phyloP scores from a whole-genome alignment of 2,888 invertebrate species.

The Acronicta leporina region DNA sequence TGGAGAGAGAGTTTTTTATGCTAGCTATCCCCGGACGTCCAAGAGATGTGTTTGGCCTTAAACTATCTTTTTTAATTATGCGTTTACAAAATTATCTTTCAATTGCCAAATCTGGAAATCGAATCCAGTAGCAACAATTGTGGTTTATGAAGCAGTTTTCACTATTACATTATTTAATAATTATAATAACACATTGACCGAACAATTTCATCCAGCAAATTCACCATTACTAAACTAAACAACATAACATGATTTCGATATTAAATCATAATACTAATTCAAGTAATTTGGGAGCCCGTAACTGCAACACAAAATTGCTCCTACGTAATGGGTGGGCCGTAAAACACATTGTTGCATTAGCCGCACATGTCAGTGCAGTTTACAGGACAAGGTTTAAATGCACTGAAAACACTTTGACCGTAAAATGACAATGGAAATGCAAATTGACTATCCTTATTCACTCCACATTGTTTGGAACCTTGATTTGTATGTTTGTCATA shows the following conservation, averaged over 20 bases:
- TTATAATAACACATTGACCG: no score
- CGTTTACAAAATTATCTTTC: no score
- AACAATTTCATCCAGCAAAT: no score
- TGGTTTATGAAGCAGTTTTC: no score
- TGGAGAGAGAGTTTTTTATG: no score
- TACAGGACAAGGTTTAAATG: slow-evolving; percentile 9
- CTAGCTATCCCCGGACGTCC: no score
- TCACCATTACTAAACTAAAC: not conserved
- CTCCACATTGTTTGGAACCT: slow-evolving; percentile 13
- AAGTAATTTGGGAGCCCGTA: slow-evolving; percentile 3
- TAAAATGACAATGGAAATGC: slow-evolving; percentile 33
- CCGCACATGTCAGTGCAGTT: slow-evolving; percentile 26
- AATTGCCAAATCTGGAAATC: no score
- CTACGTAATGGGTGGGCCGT: slow-evolving; percentile 21
- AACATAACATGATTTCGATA: not conserved
- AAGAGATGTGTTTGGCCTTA: no score
- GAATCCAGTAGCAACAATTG: no score
- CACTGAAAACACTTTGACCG: slow-evolving; percentile 36
- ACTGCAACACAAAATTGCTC: slow-evolving; percentile 19
- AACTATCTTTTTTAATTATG: no score
- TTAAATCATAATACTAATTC: slow-evolving; percentile 2
- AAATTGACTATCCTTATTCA: slow-evolving; percentile 32
- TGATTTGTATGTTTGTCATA: slow-evolving; percentile 5
- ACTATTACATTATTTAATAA: no score
- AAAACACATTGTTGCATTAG: slow-evolving; percentile 39